phyloP scores from a whole-genome alignment of 1,140 invertebrate species.

The Gryon sp. region DNA sequence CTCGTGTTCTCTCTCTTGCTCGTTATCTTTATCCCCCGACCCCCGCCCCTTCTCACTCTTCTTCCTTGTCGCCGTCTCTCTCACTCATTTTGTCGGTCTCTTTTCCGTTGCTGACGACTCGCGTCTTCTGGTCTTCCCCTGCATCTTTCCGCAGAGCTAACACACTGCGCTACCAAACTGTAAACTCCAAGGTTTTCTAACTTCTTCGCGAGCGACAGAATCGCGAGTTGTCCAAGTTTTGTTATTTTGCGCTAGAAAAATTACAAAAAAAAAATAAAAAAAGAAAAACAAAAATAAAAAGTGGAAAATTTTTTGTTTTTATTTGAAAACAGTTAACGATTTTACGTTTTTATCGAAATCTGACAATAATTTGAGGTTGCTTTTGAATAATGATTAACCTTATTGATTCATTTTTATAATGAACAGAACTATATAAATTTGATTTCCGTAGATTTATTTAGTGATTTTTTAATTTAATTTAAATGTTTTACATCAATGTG shows the following conservation, averaged over 20 bases:
- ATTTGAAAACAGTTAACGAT: too few species aligned
- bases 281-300: conserved; percentile 30
- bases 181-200: conserved; percentile 70
- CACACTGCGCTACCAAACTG: conserved; percentile 66
- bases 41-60: background rate
- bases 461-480: too few species aligned
- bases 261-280: conserved; percentile 21
- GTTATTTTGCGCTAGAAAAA: conserved; percentile 43
- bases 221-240: conserved; percentile 50
- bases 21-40: background rate
- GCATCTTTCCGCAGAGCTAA: conserved; percentile 67
- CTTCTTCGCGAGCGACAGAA: conserved; percentile 65
- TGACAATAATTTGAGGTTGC: too few species aligned
- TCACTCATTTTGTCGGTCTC: background rate
- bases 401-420: too few species aligned
- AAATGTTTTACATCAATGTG: too few species aligned
- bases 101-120: conserved; percentile 60
- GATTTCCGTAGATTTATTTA: too few species aligned
- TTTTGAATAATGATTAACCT: too few species aligned
- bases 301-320: too few species aligned
- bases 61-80: background rate
- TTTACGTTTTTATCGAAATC: too few species aligned
- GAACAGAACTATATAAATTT: too few species aligned
- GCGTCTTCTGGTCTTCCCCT: conserved; percentile 65
- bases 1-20: background rate